Evolutionary conservation across 2,797 vertebrate genomes (phyloP).

Genomic region (Fratercula arctica): DNA sequence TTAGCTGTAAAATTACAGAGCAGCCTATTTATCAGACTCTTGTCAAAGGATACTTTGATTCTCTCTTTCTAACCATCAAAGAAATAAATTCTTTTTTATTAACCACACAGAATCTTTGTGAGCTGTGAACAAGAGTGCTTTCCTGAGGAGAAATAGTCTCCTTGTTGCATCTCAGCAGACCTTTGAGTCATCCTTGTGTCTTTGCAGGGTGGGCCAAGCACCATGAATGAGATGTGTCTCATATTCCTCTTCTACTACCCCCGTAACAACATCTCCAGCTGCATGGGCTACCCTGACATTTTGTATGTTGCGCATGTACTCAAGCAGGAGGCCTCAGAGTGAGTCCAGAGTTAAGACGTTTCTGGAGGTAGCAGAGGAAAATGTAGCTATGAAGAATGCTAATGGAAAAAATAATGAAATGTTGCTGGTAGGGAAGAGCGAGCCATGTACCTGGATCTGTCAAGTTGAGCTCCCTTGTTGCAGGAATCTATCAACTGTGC

Average conservation of each 20-base stretch:
- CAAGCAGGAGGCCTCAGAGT: slow-evolving; percentile 67
- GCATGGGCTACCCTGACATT: slow-evolving; percentile 64
- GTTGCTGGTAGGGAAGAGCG: not conserved
- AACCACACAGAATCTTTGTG: not conserved
- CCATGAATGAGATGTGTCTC: slow-evolving; percentile 74
- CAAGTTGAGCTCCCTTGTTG: not conserved
- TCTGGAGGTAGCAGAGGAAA: not conserved
- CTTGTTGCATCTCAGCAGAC: not conserved
- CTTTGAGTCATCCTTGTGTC: not conserved
- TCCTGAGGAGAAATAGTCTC: not conserved
- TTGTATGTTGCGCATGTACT: slow-evolving; percentile 5
- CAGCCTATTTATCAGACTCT: not conserved
- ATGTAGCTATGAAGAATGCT: not conserved
- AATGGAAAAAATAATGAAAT: not conserved
- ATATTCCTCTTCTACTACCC: slow-evolving; percentile 75
- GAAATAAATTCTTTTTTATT: not conserved
- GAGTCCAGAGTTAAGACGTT: not conserved
- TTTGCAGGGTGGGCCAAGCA: slow-evolving; percentile 68
- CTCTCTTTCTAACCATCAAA: not conserved
- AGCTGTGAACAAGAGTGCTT: not conserved
- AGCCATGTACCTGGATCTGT: not conserved
- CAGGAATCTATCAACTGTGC: not conserved
- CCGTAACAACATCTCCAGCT: slow-evolving; percentile 69
- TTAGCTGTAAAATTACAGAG: not conserved
- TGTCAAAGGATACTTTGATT: not conserved